These are phyloP conservation scores for Limonius californicus DNA, from an alignment of 1,140 invertebrate species.

Conservation along the genomic window DNA sequence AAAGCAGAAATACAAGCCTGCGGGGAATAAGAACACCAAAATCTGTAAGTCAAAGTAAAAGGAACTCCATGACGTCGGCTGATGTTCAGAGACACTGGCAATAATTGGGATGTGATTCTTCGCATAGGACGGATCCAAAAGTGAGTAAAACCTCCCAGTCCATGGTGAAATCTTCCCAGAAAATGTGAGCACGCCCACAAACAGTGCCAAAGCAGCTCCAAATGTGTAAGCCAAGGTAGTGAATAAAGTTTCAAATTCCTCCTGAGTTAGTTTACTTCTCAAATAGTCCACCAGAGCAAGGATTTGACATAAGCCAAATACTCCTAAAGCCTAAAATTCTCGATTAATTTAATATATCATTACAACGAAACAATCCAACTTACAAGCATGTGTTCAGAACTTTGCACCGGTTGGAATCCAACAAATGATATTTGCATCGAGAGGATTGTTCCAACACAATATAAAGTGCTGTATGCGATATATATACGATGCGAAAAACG, in stretches of 20 bases:
- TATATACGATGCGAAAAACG: constrained; percentile 93
- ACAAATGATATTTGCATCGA: constrained; percentile 99
- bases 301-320: constrained; percentile 94
- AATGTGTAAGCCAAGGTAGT: constrained; percentile 66
- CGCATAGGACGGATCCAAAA: constrained; percentile 96
- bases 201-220: constrained; percentile 58
- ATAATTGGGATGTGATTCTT: constrained; percentile 99
- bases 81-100: constrained; percentile 97
- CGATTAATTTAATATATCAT: too few species aligned
- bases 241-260: constrained; percentile 87
- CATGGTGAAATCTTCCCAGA: constrained; percentile 97
- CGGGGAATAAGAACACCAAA: constrained; percentile 92
- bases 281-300: constrained; percentile 90
- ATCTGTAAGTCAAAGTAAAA: constrained; percentile 96
- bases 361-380: too few species aligned
- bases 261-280: constrained; percentile 70
- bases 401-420: constrained; percentile 96
- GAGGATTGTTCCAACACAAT: constrained; percentile 90
- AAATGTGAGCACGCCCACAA: constrained; percentile 74
- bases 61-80: constrained; percentile 97
- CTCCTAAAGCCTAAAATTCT: constrained; percentile 86
- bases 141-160: constrained; percentile 97
- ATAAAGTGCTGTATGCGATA: constrained; percentile 90
- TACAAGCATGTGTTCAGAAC: constrained; percentile 97
- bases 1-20: constrained; percentile 95